phyloP scores from a whole-genome alignment of 2,888 invertebrate species.

The Phalangium opilio region DNA sequence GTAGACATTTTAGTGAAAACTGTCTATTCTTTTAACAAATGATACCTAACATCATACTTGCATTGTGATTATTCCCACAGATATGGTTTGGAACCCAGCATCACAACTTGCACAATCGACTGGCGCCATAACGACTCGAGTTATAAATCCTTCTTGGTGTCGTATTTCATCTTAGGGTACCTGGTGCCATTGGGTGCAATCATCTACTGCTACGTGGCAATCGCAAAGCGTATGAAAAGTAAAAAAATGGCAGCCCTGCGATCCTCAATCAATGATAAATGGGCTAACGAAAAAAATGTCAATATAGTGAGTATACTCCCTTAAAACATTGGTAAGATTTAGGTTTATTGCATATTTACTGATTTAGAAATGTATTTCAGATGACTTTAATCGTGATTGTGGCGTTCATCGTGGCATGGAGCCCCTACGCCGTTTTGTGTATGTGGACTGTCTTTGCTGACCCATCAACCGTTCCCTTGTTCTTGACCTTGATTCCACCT shows the following conservation, averaged over 20 bases:
- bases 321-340: no score
- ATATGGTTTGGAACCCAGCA: conserved; percentile 23
- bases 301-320: conserved; percentile 15
- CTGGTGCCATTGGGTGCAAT: conserved; percentile 20
- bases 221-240: conserved; percentile 5
- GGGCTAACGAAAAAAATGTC: conserved; percentile 19
- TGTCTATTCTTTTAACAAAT: no score
- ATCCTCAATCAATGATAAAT: conserved; percentile 13
- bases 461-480: conserved; percentile 22
- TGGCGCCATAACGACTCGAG: conserved; percentile 23
- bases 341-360: no score
- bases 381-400: conserved; percentile 24
- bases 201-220: conserved; percentile 11
- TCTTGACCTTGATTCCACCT: conserved; percentile 26
- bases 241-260: conserved; percentile 22
- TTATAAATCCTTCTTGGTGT: conserved; percentile 24
- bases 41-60: no score
- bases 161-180: conserved; percentile 22
- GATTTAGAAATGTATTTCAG: conserved; percentile 19
- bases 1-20: no score
- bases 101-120: conserved; percentile 26
- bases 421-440: conserved; percentile 26
- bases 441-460: conserved; percentile 25
- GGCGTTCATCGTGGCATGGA: conserved; percentile 23
- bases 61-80: no score